Base-by-base conservation (phyloP, 2,797 vertebrate species). In the Leuciscus waleckii region DNA sequence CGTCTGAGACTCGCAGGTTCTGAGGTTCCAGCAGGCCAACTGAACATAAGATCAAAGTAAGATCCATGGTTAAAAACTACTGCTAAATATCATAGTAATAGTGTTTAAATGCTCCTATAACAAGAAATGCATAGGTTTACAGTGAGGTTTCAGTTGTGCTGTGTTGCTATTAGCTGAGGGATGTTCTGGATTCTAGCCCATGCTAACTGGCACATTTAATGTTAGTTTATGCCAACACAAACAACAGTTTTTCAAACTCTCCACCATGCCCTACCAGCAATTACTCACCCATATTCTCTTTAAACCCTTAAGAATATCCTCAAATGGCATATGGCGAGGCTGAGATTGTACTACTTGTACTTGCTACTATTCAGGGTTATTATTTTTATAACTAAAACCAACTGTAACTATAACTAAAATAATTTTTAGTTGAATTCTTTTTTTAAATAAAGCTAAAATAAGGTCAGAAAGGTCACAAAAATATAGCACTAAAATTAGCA, bases 1-100 rank as follows among this genome's bases (percentile, higher is more conserved):
- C 98, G 19, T 99, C 98, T 1, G 97, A 97, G 84, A 99, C 93
- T 0, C 96, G 96, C 29, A 99, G 97, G 92, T 97, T 98, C 91
- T 95, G 96, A 88, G 98, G 98, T 77, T 96, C 96, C 92, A 98
- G 90, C 76, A 99, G 91, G 26, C 95, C 97, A 81, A 97, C 98
- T 99, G 89, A 6, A 92, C 84, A 14, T 26, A 61, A 79, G 21
- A 80, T 54, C 35, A 88, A 29, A 16, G 81, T 26, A 84, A 79
- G 29, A 32, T 1, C 49, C 86, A 39, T 58, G 35, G 23, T 65
- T 65, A 43, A 65, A 65, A 46, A 21, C 29, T 32, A 17, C 39
- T 17, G 7, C 13, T 16, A 46, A 26, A 71, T 26, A 46, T 71
- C 37, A 41, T 5, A 41, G 67, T 1, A 69, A 23, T 11, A 23